Base-by-base conservation (phyloP, 2,888 invertebrate species). In the Zonitis immaculata region DNA sequence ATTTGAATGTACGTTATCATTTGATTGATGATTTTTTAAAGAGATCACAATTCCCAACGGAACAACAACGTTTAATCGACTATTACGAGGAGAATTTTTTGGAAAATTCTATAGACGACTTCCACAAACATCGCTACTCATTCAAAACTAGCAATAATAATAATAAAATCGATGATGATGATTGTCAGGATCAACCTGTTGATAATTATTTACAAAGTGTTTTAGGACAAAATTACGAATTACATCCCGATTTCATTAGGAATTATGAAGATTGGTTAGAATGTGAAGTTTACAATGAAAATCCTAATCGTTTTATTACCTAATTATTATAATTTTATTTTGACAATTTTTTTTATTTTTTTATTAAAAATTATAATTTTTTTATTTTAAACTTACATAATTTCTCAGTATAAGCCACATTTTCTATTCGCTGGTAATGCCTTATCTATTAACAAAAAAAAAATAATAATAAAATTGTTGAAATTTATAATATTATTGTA, bases 1-100 rank as follows among this genome's bases (percentile, higher is more conserved):
- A 44, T 26, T 44, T 42, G 3, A 47, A 42, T 9, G 48, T 56
- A 2, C 42, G 56, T n/a, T 48, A 47, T 22, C 42, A 50, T 16
- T 18, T 53, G 1, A 14, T 50, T 14, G 56, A 56, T 16, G 50
- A 53, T 46, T 53, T 44, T 39, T n/a, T 39, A 6, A 18, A n/a
- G 6, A 3, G 39, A 39, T 4, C 39, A 1, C 5, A 18, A 8
- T 3, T 5, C 22, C 22, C 22, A 22, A 22, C 5, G 3, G 22
- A 26, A 6, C 6, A 6, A 26, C 26, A 26, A 6, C 26, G 8
- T 6, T 26, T 26, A 26, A 26, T 26, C 6, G 26, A 26, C 6
- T 26, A 7, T 26, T 26, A 26, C 6, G 26, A 26, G 8, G 20
- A 39, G 5, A 11, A 39, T 5, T 4, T 18, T 8, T 20, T 39